Evolutionary conservation across 2,888 invertebrate genomes (phyloP).

Genomic region (Dilophus febrilis): DNA sequence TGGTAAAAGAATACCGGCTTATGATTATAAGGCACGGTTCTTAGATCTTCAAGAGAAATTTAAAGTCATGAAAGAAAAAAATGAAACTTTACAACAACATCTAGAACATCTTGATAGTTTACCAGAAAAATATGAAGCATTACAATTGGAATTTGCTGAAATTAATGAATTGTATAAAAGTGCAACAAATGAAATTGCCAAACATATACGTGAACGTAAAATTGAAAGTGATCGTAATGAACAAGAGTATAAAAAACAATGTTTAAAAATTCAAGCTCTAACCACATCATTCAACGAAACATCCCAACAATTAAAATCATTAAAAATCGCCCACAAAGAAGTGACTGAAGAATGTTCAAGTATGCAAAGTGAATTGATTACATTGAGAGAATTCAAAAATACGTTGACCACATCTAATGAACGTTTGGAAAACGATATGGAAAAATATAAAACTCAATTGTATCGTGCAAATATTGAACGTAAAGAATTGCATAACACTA

Average conservation of each 20-base stretch:
- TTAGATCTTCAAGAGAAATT: conserved; percentile 42
- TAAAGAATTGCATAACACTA: conserved; percentile 46
- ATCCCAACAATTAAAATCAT: background rate
- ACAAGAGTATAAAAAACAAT: conserved; percentile 18
- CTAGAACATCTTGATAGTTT: conserved; percentile 33
- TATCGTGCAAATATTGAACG: conserved; percentile 35
- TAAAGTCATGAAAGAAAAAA: conserved; percentile 35
- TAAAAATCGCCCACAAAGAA: background rate
- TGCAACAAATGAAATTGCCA: conserved; percentile 16
- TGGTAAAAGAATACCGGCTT: conserved; percentile 40
- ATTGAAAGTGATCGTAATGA: too few relatives aligned
- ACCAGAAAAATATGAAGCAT: conserved; percentile 35
- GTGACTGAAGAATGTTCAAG: conserved; percentile 16
- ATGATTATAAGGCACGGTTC: conserved; percentile 48
- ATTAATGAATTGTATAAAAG: conserved; percentile 19
- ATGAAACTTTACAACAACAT: conserved; percentile 33
- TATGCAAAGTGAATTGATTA: conserved; percentile 16
- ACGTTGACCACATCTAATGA: conserved; percentile 16
- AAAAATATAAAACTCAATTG: conserved; percentile 21
- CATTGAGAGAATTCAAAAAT: conserved; percentile 18
- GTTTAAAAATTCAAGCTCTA: conserved; percentile 19
- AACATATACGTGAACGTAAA: conserved; percentile 10
- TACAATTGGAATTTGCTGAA: conserved; percentile 21
- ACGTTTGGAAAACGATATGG: conserved; percentile 16
- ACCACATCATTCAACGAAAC: conserved; percentile 9